Evolutionary conservation across 2,888 invertebrate genomes (phyloP).

Genomic region (Ochropacha duplaris): DNA sequence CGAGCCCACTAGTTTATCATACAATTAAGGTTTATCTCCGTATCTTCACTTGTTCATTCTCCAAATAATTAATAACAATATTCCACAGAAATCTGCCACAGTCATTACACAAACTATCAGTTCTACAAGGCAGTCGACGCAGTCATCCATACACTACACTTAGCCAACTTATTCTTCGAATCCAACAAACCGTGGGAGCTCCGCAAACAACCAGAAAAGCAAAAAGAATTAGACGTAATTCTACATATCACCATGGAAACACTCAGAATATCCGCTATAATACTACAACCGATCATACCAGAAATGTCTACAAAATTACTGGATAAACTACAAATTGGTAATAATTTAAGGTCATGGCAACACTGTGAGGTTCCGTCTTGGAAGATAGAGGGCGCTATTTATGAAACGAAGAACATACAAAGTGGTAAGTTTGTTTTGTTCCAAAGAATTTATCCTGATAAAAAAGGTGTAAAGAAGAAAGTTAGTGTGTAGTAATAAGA

Average conservation of each 20-base stretch:
- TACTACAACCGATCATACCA: constrained; percentile 94
- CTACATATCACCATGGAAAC: constrained; percentile 94
- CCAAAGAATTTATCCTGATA: constrained; percentile 67
- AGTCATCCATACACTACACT: constrained; percentile 88
- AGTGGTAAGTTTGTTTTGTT: constrained; percentile 72
- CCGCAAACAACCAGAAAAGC: constrained; percentile 82
- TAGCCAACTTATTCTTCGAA: constrained; percentile 94
- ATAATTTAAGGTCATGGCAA: constrained; percentile 57
- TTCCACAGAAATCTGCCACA: constrained; percentile 83
- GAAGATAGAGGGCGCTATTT: constrained; percentile 61
- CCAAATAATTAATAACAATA: neutral
- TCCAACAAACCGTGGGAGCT: constrained; percentile 94
- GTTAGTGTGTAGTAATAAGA: constrained; percentile 33
- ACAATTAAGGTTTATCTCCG: too few species aligned
- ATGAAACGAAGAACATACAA: constrained; percentile 65
- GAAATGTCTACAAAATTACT: constrained; percentile 86
- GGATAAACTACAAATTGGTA: constrained; percentile 84
- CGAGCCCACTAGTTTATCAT: too few species aligned
- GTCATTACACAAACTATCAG: constrained; percentile 88
- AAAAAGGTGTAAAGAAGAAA: constrained; percentile 55
- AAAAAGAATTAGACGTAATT: constrained; percentile 86
- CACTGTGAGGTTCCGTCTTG: constrained; percentile 68
- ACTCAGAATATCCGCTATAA: constrained; percentile 86
- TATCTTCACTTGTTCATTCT: too few species aligned
- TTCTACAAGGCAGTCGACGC: constrained; percentile 93